Percentiles rank a stretch among this genome's conserved stretches.
Conservation (phyloP, 2,797 vertebrate species). For the Esox masquinongy region DNA sequence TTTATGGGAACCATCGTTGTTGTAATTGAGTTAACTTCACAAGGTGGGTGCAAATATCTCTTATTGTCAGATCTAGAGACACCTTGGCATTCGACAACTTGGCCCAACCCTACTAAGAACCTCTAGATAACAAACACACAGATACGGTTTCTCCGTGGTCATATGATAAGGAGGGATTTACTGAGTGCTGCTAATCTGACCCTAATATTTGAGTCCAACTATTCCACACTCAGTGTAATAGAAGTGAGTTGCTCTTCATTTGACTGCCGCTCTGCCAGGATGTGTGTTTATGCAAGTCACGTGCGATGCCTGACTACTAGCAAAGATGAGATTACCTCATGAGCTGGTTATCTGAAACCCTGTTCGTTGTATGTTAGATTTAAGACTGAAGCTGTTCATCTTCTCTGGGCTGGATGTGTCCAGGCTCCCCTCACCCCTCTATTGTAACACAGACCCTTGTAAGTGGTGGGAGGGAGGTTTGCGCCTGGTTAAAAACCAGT, state of each 20-base stretch:
- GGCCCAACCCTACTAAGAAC: background rate
- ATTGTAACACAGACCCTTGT: too few species aligned
- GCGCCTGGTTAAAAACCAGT: too few species aligned
- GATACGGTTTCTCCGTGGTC: background rate
- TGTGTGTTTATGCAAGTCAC: background rate
- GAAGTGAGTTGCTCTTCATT: background rate
- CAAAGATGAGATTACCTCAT: background rate
- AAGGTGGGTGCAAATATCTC: too few species aligned
- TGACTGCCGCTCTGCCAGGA: background rate
- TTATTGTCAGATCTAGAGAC: background rate
- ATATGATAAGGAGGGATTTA: background rate
- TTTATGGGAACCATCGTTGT: background rate
- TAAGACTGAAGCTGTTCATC: background rate
- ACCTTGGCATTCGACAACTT: background rate
- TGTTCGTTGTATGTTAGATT: background rate
- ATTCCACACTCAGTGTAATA: background rate
- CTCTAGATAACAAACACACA: background rate
- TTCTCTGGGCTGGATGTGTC: background rate
- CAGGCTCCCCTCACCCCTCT: background rate
- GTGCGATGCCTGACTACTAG: background rate
- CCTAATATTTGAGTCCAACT: background rate
- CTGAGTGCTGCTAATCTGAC: background rate
- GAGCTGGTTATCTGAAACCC: background rate
- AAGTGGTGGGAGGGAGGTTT: too few species aligned
- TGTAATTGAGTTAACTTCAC: background rate